These are phyloP conservation scores for Saccostrea echinata DNA, from an alignment of 1,140 invertebrate genomes.

Conservation along the genomic window DNA sequence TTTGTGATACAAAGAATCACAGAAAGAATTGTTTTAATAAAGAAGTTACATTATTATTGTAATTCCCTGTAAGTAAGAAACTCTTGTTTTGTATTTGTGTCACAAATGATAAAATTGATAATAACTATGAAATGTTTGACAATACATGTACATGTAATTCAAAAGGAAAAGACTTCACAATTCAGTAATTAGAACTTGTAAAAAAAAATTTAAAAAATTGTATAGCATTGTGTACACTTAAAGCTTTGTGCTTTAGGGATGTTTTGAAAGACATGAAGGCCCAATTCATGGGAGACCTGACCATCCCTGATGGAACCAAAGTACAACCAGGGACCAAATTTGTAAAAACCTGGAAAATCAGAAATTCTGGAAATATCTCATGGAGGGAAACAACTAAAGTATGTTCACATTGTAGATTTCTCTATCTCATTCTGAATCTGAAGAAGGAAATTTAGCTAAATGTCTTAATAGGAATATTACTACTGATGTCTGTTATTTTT, in stretches of 20 bases:
- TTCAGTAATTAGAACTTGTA: neutral
- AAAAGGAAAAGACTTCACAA: neutral
- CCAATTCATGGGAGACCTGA: constrained; percentile 75
- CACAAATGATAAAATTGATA: neutral
- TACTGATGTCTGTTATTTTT: neutral
- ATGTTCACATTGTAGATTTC: neutral
- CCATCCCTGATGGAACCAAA: constrained; percentile 73
- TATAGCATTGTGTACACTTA: too few relatives aligned
- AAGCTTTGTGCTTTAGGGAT: constrained; percentile 48
- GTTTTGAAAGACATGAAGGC: constrained; percentile 59
- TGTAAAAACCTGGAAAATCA: constrained; percentile 77
- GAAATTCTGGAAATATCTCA: constrained; percentile 74
- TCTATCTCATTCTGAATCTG: too few relatives aligned
- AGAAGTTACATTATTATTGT: too few relatives aligned
- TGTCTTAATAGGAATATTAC: neutral
- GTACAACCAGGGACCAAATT: constrained; percentile 74
- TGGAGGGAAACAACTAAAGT: constrained; percentile 75
- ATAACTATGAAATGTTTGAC: neutral
- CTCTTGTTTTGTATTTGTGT: neutral
- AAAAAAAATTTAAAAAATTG: too few relatives aligned
- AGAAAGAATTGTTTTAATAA: too few relatives aligned
- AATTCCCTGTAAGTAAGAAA: too few relatives aligned
- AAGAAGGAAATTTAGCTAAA: too few relatives aligned
- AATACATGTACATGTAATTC: too few relatives aligned
- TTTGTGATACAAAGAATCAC: too few relatives aligned